Base-by-base conservation (phyloP, 2,113 vertebrate genomes). In the Prochilodus magdalenae region DNA sequence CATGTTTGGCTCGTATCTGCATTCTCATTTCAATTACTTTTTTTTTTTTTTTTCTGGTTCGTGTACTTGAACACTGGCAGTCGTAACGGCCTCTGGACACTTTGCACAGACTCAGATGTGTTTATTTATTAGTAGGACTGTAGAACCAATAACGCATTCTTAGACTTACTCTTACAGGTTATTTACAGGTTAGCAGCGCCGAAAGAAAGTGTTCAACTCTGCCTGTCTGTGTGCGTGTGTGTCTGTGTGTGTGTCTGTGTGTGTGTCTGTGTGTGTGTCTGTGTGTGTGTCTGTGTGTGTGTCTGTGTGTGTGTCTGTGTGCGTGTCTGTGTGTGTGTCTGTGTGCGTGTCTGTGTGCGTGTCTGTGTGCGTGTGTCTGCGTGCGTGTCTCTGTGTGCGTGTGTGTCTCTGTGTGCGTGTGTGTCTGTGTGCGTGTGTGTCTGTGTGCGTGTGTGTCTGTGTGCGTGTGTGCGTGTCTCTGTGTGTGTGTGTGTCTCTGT, bases 41-140 rank as follows among this genome's bases (percentile, higher is more conserved):
- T 57, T n/a, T 57, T 8, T 22, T 5, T 8, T 8, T 59, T 36
- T 75, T 44, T 15, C 18, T 2, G 27, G 55, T 22, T 1, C 16
- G 20, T 27, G 1, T 22, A 67, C 65, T 33, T 18, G 49, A 30
- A 62, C 1, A 0, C 15, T 44, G 29, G 20, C 5, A 12, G 40
- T 33, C 44, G 18, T 29, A 74, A 22, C 16, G 16, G 16, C 13
- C 33, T 11, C 33, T 10, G 73, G 73, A 66, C 70, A 81, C 72
- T 73, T 73, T 74, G 71, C 62, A 80, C 70, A 80, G 40, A 63
- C 51, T 26, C 57, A 26, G 55, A 16, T 44, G 66, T 47, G 26
- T 80, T 73, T 67, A 75, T 81, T 81, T 81, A 74, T 81, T 81
- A 29, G 1, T 40, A 22, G 24, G 29, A 53, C 72, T 30, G 69